Percentiles rank a stretch among this genome's conserved stretches.
These are phyloP conservation scores for Alentia gelatinosa DNA, from an alignment of 2,888 invertebrate genomes.

Conservation along the genomic window DNA sequence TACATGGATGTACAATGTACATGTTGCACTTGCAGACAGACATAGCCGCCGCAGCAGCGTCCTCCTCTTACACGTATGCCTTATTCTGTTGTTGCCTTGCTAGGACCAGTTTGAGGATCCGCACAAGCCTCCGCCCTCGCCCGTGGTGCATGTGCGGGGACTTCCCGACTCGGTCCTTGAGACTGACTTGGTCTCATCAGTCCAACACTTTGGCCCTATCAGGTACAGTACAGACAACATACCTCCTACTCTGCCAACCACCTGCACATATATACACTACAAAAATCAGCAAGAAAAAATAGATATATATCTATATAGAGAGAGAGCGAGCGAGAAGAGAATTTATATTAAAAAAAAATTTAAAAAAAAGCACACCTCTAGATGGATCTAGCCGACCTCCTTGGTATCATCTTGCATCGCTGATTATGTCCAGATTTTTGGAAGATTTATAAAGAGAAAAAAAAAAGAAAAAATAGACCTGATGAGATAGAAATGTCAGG, in stretches of 20 bases:
- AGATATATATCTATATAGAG: neutral
- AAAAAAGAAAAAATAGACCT: neutral
- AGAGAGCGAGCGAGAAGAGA: no score
- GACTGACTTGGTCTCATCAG: slow-evolving; percentile 81
- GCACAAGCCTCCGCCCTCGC: slow-evolving; percentile 81
- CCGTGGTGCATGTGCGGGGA: slow-evolving; percentile 82
- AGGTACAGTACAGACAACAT: slow-evolving; percentile 68
- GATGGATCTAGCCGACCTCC: neutral
- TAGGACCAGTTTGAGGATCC: slow-evolving; percentile 78
- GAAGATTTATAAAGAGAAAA: neutral
- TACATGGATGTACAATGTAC: neutral
- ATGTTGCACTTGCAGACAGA: slow-evolving; percentile 27
- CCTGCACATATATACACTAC: slow-evolving; percentile 53
- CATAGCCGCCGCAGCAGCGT: neutral
- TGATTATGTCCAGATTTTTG: slow-evolving; percentile 32
- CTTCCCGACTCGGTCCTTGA: slow-evolving; percentile 80
- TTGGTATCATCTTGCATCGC: neutral
- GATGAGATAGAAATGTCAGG: neutral
- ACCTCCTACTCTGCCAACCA: slow-evolving; percentile 53
- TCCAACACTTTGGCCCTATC: slow-evolving; percentile 81
- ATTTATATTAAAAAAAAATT: neutral
- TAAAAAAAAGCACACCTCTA: neutral
- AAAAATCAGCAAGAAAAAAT: slow-evolving; percentile 29
- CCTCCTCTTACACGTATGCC: slow-evolving; percentile 15
- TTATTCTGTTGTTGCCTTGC: slow-evolving; percentile 42